Evolutionary conservation across 2,888 invertebrate genomes (phyloP).

Genomic region (Odontothrips loti): DNA sequence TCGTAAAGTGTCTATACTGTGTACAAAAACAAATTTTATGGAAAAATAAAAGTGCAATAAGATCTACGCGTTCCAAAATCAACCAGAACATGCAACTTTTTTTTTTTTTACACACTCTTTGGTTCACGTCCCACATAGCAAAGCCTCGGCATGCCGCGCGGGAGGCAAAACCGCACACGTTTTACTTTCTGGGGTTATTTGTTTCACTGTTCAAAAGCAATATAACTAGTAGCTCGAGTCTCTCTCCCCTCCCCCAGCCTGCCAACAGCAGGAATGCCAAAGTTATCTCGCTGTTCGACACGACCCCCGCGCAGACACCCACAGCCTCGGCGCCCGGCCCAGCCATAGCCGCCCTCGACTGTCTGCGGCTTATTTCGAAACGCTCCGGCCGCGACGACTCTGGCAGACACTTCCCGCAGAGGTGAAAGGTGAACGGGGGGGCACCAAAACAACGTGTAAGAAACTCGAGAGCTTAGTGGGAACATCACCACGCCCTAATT

Average conservation of each 20-base stretch:
- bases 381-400: neutral
- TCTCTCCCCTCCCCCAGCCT: neutral
- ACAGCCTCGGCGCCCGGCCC: too few relatives aligned
- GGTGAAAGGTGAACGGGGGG: neutral
- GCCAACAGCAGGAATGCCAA: neutral
- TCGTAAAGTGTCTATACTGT: constrained; percentile 22
- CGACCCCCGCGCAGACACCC: neutral
- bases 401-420: neutral
- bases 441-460: neutral
- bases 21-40: constrained; percentile 24
- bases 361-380: neutral
- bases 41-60: constrained; percentile 19
- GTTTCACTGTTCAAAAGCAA: constrained; percentile 13
- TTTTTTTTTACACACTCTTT: neutral
- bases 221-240: neutral
- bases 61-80: constrained; percentile 4
- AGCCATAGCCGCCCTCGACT: too few relatives aligned
- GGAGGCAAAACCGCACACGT: neutral
- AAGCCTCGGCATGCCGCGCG: too few relatives aligned
- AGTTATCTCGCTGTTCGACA: neutral
- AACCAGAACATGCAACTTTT: neutral
- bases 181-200: constrained; percentile 7
- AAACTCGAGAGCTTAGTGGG: neutral
- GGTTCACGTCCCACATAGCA: neutral
- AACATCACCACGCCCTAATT: too few relatives aligned